Evolutionary conservation across 2,113 vertebrate genomes (phyloP).

Genomic region (Bos indicus): DNA sequence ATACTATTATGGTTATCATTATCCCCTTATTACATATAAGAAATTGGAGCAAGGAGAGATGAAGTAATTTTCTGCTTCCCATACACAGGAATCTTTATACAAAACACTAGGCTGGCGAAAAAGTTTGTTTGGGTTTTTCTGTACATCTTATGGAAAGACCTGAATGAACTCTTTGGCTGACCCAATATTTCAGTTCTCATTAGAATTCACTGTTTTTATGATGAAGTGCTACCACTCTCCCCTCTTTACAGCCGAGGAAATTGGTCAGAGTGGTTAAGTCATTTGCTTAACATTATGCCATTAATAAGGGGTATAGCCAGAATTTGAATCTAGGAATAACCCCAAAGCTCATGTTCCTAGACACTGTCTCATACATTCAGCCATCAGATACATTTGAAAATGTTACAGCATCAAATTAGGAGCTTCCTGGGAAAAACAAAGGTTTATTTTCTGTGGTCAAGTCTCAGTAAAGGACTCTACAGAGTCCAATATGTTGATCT

Average conservation of each 20-base stretch:
- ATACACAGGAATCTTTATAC: background rate
- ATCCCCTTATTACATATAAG: background rate
- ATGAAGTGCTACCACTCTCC: background rate
- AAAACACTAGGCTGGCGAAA: background rate
- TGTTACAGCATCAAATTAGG: background rate
- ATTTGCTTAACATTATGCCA: slow-evolving; percentile 20
- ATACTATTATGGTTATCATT: background rate
- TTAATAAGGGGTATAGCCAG: background rate
- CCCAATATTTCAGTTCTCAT: background rate
- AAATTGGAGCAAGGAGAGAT: background rate
- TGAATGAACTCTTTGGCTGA: background rate
- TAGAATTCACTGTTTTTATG: background rate
- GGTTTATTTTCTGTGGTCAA: background rate
- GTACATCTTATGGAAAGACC: background rate
- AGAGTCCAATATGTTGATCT: background rate
- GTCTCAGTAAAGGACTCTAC: slow-evolving; percentile 7
- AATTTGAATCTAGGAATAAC: background rate
- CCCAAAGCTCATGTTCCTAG: background rate
- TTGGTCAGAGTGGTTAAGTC: background rate
- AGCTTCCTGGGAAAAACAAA: slow-evolving; percentile 9
- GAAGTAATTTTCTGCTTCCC: background rate
- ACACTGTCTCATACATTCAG: background rate
- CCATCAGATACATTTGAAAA: background rate
- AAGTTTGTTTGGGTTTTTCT: background rate
- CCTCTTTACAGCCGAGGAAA: background rate